Evolutionary conservation across 2,113 vertebrate species (phyloP).

Genomic region (Petromus typicus): DNA sequence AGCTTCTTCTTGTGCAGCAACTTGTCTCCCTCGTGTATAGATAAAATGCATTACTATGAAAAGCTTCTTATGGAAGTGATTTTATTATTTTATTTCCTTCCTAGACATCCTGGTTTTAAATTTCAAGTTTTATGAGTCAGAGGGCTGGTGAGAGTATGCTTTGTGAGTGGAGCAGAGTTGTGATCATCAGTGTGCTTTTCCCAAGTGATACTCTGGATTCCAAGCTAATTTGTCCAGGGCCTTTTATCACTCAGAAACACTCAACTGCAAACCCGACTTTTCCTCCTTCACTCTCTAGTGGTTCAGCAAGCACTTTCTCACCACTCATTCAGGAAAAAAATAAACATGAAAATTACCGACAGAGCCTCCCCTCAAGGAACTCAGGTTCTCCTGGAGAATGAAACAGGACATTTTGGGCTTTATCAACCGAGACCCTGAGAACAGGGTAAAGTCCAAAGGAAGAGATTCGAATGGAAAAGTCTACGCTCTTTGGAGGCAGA

Average conservation of each 20-base stretch:
- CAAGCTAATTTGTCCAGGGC: background rate
- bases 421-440: background rate
- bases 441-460: background rate
- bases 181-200: background rate
- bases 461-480: background rate
- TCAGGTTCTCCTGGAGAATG: background rate
- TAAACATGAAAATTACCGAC: background rate
- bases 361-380: background rate
- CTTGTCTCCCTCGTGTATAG: slow-evolving; percentile 26
- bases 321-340: background rate
- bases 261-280: background rate
- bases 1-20: background rate
- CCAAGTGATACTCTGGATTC: background rate
- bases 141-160: slow-evolving; percentile 8
- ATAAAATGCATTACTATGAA: slow-evolving; percentile 59
- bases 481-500: background rate
- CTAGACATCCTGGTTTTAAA: slow-evolving; percentile 73
- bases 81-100: slow-evolving; percentile 75
- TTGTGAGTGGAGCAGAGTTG: background rate
- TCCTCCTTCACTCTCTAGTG: background rate
- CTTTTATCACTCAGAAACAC: background rate
- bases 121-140: slow-evolving; percentile 69
- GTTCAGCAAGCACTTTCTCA: slow-evolving; percentile 37
- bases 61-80: slow-evolving; percentile 65
- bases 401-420: background rate